Evolutionary conservation across 2,113 vertebrate genomes (phyloP), one percentile per base, ranked within the genome.

Genomic region (Oncorhynchus masou): DNA sequence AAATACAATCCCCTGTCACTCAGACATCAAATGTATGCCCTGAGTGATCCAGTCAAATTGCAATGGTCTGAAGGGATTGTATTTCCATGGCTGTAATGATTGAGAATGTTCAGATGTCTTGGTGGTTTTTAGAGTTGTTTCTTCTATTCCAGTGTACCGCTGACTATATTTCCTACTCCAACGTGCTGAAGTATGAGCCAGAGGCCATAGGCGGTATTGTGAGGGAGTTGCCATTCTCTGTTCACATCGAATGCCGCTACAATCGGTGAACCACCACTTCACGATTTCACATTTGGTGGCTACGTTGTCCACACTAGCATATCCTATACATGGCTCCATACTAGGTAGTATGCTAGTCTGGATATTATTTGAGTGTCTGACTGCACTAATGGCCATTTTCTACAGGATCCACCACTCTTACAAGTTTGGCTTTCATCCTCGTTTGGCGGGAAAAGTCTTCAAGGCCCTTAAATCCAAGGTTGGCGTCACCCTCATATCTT

Each of bases 331-430:
- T 54, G 12, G 51, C 51, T 54, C 39, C 39, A 11, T 45, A 45
- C 39, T 11, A 3, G 9, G 39, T 45, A 11, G 39, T 11, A 45
- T 45, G 39, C 54, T 20, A 20, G 54, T 57, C 16, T 57, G 54
- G 54, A 3, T 8, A 62, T 24, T 2, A 27, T 27, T 27, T 9
- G 39, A 16, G 19, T 68, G 29, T 19, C 8, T 68, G 66, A 34
- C 1, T 65, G 4, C 24, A 73, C 20, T n/a, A 48, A 54, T 54
- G 15, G 16, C 13, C 51, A 24, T 69, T 48, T 74, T 0, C 31
- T 84, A 0, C 80, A 92, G 92, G 69, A 76, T 79, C 3, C 83
- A 88, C 70, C 82, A 86, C 22, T 81, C 90, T 0, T 93, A 81
- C 19, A 75, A 79, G 64, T 70, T 81, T 71, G 90, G 91, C 9